Conservation (phyloP, 2,113 vertebrate species). For the Crotalus viridis region DNA sequence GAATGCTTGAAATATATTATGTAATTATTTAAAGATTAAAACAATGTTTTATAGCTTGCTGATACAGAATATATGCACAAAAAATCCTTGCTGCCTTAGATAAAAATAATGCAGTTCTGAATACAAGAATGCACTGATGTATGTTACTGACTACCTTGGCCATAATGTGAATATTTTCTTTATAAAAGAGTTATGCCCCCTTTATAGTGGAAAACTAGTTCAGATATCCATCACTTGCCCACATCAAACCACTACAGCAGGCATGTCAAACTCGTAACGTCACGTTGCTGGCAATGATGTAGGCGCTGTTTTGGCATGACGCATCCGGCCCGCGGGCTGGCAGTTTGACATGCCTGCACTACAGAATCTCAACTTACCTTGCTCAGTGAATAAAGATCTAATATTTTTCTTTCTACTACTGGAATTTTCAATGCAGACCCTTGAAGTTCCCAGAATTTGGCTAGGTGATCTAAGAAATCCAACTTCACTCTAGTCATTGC, state of each 20-base stretch:
- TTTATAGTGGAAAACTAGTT: neutral
- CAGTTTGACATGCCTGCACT: no score
- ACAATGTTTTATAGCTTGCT: neutral
- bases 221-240: neutral
- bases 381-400: slow-evolving; percentile 93
- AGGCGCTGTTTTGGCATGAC: no score
- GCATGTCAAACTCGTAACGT: no score
- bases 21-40: neutral
- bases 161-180: neutral
- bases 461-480: slow-evolving; percentile 96
- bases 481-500: slow-evolving; percentile 95
- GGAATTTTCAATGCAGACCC: slow-evolving; percentile 94
- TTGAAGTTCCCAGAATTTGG: slow-evolving; percentile 98
- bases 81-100: neutral
- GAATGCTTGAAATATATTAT: neutral
- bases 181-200: neutral
- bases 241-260: neutral
- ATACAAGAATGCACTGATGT: neutral
- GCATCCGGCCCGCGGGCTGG: no score
- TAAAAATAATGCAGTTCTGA: neutral
- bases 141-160: neutral
- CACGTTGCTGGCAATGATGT: no score
- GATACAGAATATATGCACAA: neutral
- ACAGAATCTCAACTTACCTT: slow-evolving; percentile 74
- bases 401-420: slow-evolving; percentile 90